Evolutionary conservation across 1,140 invertebrate species (phyloP), one percentile per base, ranked within the genome.

Genomic region (Ostrea denselamellosa): DNA sequence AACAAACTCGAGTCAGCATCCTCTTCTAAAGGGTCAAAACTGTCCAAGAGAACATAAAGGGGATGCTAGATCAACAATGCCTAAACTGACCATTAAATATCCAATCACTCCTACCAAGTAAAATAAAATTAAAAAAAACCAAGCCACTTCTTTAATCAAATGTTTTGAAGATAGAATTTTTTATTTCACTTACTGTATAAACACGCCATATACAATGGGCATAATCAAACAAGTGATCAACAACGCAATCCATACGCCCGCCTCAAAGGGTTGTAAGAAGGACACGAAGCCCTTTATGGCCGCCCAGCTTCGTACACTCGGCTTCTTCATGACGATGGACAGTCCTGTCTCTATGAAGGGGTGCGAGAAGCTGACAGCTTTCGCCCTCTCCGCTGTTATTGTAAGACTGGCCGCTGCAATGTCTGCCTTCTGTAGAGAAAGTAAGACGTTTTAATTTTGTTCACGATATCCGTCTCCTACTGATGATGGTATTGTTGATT

Each of bases 361-460:
- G 34, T 87, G 86, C 0, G 86, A 83, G 14, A 87, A 62, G 44
- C 83, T 28, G 10, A 87, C 56, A 0, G 17, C 81, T n/a, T 22
- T 56, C 14, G 53, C 34, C 10, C 86, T 28, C 44, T 87, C 77
- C 9, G 52, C 86, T 10, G 86, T 87, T 8, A 87, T 34, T 12
- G 86, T 87, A 8, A 87, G 14, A 9, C 56, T 53, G 0, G 86
- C 86, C 4, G 86, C 86, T 22, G 86, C 86, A 62, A 87, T 87
- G n/a, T 87, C 86, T 9, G 77, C 44, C 17, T n/a, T 12, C 86
- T 87, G 54, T 17, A 86, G 82, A 52, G 25, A 28, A 82, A 54
- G n/a, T 28, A 71, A 71, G 19, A 5, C n/a, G n/a, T n/a, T 44
- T 44, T 44, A 1, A 44, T 44, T 44, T 44, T 44, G 34, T 44